Percentiles rank a stretch among this genome's conserved stretches.
phyloP scores from a whole-genome alignment of 1,140 invertebrate genomes.

The Ericerus pela region DNA sequence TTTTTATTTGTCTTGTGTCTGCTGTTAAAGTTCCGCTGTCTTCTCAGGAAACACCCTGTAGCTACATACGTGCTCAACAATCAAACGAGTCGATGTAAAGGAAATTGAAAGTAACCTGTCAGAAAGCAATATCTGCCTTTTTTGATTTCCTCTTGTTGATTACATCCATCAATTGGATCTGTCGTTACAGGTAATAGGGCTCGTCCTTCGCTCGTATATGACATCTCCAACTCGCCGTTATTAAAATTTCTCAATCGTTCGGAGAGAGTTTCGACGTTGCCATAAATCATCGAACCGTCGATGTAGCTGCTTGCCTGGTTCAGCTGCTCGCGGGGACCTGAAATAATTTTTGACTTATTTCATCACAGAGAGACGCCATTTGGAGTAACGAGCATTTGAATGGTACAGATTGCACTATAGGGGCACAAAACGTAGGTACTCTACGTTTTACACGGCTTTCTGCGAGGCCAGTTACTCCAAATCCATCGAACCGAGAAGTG shows the following conservation, averaged over 20 bases:
- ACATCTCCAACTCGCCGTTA: slow-evolving; percentile 38
- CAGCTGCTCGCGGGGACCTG: slow-evolving; percentile 67
- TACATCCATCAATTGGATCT: slow-evolving; percentile 58
- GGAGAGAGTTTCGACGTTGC: slow-evolving; percentile 40
- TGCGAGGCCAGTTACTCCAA: too few species aligned
- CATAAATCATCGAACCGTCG: slow-evolving; percentile 79
- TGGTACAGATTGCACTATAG: too few species aligned
- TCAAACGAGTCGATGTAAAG: too few species aligned
- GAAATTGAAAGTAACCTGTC: slow-evolving; percentile 42
- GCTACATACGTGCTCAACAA: too few species aligned
- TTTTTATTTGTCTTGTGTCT: too few species aligned
- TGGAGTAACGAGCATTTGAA: background rate
- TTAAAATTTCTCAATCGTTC: slow-evolving; percentile 37
- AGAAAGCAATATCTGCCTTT: slow-evolving; percentile 63
- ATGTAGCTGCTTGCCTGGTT: slow-evolving; percentile 81
- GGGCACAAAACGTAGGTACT: too few species aligned
- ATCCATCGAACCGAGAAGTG: too few species aligned
- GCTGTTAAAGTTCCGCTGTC: too few species aligned
- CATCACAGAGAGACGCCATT: background rate
- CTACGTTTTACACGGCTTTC: too few species aligned
- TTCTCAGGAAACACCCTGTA: too few species aligned
- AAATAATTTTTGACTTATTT: slow-evolving; percentile 9
- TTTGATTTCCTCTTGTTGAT: slow-evolving; percentile 43
- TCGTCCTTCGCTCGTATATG: slow-evolving; percentile 42
- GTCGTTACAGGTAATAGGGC: slow-evolving; percentile 52